These are phyloP conservation scores for Unio pictorum DNA, from an alignment of 2,888 invertebrate species.

Conservation along the genomic window DNA sequence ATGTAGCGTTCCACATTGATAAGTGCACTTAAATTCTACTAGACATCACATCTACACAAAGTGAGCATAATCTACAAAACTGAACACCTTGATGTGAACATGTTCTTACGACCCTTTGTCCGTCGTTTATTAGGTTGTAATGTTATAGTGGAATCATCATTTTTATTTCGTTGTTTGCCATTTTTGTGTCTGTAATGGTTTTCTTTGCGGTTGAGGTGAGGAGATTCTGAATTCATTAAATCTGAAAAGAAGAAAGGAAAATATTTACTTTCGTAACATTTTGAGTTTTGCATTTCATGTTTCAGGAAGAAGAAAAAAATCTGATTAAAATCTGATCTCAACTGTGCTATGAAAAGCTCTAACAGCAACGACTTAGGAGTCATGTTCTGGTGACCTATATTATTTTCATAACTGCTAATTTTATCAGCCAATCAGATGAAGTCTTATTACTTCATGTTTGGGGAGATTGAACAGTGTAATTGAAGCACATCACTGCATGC, in stretches of 20 bases:
- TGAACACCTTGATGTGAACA: constrained; percentile 51
- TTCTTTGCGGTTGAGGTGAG: constrained; percentile 35
- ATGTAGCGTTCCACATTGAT: neutral
- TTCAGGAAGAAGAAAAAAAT: too few species aligned
- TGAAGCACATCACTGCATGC: too few species aligned
- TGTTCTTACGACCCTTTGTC: constrained; percentile 63
- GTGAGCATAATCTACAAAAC: constrained; percentile 51
- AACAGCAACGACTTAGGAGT: too few species aligned
- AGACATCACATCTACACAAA: neutral
- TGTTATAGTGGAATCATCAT: constrained; percentile 54
- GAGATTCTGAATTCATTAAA: constrained; percentile 33
- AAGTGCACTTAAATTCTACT: neutral
- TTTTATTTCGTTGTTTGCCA: constrained; percentile 37
- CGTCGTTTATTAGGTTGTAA: constrained; percentile 63
- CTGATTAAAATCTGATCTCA: too few species aligned
- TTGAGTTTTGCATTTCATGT: too few species aligned
- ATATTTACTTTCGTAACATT: neutral
- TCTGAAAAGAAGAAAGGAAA: constrained; percentile 26
- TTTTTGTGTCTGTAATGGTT: constrained; percentile 44
- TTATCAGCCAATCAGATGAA: too few species aligned
- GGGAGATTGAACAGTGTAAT: too few species aligned
- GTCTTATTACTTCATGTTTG: too few species aligned
- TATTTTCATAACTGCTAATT: too few species aligned
- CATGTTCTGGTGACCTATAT: too few species aligned
- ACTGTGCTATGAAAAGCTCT: too few species aligned